These are phyloP conservation scores for Strigamia maritima DNA, from an alignment of 2,888 invertebrate species.

Conservation along the genomic window DNA sequence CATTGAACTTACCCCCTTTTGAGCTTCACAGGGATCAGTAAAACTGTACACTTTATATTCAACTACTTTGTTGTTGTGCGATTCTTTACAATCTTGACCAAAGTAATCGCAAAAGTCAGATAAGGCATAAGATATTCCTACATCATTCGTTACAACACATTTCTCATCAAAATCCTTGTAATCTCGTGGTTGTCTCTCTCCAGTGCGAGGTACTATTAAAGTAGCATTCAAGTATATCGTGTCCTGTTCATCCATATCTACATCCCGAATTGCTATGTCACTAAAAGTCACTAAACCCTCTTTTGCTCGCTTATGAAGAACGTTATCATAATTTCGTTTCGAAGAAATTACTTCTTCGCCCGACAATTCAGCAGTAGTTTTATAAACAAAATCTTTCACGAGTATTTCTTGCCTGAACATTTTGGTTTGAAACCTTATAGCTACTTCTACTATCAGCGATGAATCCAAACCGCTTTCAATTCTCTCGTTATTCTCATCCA, in stretches of 20 bases:
- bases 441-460: constrained; percentile 19
- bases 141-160: not conserved
- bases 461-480: constrained; percentile 9
- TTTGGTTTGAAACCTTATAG: not conserved
- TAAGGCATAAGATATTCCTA: not conserved
- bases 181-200: not conserved
- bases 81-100: not conserved
- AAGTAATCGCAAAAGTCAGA: not conserved
- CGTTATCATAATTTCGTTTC: not conserved
- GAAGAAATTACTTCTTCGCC: constrained; percentile 10
- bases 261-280: not conserved
- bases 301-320: not conserved
- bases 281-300: not conserved
- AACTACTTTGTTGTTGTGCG: not conserved
- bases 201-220: constrained; percentile 12
- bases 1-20: not conserved
- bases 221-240: not conserved
- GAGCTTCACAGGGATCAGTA: not conserved
- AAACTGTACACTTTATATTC: not conserved
- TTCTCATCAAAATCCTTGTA: not conserved
- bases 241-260: not conserved
- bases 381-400: not conserved
- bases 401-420: not conserved
- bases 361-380: not conserved
- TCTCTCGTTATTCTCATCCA: not conserved